Evolutionary conservation across 2,113 vertebrate species (phyloP), one percentile per base, ranked within the genome.

Genomic region (Cebidichthys violaceus): DNA sequence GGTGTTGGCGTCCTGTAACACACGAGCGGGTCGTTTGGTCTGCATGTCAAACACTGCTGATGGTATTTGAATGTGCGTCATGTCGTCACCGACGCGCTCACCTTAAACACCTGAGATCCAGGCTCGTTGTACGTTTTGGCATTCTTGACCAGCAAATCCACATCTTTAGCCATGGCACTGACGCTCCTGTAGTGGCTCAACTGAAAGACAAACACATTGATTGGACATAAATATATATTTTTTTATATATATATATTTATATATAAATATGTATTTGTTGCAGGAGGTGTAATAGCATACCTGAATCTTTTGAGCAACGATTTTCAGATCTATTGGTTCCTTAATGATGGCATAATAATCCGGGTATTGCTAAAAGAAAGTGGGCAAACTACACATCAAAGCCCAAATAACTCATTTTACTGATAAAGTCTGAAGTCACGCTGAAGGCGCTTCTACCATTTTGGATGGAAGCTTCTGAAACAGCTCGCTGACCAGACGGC

Each of bases 311-410:
- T 99, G 98, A 69, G 98, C 96, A 82, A 99, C 95, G 71, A 96
- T 96, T 95, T 99, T 99, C 86, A 99, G 96, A 95, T 99, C 98
- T 73, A 99, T 97, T 39, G 98, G 98, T 71, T 99, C 98, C 92
- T 99, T 99, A 91, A 99, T 99, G 94, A 99, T 96, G 91, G 97
- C 97, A 92, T 98, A 99, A 96, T 99, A 99, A 95, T 99, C 98
- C 88, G 98, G 98, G 93, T 99, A 99, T 97, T 99, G 98, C 98
- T 99, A 90, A 73, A 95, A 91, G 87, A 77, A 85, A 31, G 39
- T n/a, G 22, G 52, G 61, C 2, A 88, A 59, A 83, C 7, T 37
- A 20, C 4, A 64, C 9, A 65, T 87, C 15, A 88, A 71, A 82
- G 31, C 45, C 45, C 15, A 50, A 10, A 39, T 57, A 5, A 29